Conservation (phyloP, 2,888 invertebrate genomes). For the Polyploca ridens region DNA sequence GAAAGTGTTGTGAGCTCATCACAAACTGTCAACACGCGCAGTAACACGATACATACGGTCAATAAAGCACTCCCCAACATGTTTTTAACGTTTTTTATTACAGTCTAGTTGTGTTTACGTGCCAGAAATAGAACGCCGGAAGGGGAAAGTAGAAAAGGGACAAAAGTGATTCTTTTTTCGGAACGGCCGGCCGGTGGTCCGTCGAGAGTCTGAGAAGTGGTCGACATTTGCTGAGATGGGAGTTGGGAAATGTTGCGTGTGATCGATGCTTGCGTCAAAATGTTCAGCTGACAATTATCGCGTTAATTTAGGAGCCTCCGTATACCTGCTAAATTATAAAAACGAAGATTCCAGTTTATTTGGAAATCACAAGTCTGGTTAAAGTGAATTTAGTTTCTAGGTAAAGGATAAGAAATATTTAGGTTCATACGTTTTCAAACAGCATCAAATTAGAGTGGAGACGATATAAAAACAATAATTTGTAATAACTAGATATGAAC, state of each 20-base stretch:
- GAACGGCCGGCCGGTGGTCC: conserved; percentile 59
- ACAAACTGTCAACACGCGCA: conserved; percentile 42
- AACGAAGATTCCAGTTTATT: too few species aligned
- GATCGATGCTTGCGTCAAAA: background rate
- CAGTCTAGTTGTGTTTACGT: conserved; percentile 43
- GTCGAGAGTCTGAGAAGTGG: conserved; percentile 30
- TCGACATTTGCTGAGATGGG: background rate
- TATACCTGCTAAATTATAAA: too few species aligned
- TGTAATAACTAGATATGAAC: too few species aligned
- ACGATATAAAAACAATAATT: too few species aligned
- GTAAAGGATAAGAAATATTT: too few species aligned
- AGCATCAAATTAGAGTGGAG: too few species aligned
- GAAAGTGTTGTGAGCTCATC: background rate
- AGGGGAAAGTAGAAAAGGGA: conserved; percentile 55
- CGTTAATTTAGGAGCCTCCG: too few species aligned
- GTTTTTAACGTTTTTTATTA: conserved; percentile 55
- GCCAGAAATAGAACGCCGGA: conserved; percentile 66
- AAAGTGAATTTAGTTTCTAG: too few species aligned
- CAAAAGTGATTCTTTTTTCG: conserved; percentile 68
- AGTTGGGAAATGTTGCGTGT: background rate
- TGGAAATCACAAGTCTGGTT: too few species aligned
- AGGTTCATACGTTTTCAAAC: too few species aligned
- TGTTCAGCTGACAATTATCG: too few species aligned
- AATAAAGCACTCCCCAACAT: conserved; percentile 49
- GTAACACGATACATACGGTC: conserved; percentile 67